These are phyloP conservation scores for Oxyscelio sp. DNA, from an alignment of 2,888 invertebrate species.

Conservation along the genomic window DNA sequence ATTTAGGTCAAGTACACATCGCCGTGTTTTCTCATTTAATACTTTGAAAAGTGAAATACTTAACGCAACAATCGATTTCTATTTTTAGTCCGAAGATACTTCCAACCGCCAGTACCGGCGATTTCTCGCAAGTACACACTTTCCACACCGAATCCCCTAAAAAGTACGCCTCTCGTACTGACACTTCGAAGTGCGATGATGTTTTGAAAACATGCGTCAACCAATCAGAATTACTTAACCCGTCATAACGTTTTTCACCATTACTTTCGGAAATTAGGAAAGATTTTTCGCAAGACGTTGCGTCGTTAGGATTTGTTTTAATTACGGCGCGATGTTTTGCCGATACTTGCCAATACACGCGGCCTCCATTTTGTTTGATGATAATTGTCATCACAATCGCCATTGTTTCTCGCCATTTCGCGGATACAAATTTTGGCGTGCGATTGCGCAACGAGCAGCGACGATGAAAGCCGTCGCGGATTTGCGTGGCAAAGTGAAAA, in stretches of 20 bases:
- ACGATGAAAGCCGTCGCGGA: constrained; percentile 15
- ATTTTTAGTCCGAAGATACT: neutral
- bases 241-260: neutral
- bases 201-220: too few species aligned
- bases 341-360: constrained; percentile 4
- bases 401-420: constrained; percentile 29
- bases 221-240: too few species aligned
- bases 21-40: constrained; percentile 55
- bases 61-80: constrained; percentile 7
- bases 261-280: neutral
- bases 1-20: constrained; percentile 62
- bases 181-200: too few species aligned
- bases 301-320: constrained; percentile 12
- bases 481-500: constrained; percentile 45
- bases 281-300: too few species aligned
- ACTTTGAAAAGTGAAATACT: constrained; percentile 39
- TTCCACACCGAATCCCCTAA: too few species aligned
- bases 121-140: too few species aligned
- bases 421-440: constrained; percentile 20
- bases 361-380: constrained; percentile 46
- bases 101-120: neutral
- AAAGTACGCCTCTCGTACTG: too few species aligned
- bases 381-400: constrained; percentile 51
- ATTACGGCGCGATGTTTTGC: constrained; percentile 35
- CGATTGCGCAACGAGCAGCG: constrained; percentile 36